Evolutionary conservation across 2,888 invertebrate species (phyloP), one percentile per base, ranked within the genome.

Genomic region (Acanthosoma haemorrhoidale): DNA sequence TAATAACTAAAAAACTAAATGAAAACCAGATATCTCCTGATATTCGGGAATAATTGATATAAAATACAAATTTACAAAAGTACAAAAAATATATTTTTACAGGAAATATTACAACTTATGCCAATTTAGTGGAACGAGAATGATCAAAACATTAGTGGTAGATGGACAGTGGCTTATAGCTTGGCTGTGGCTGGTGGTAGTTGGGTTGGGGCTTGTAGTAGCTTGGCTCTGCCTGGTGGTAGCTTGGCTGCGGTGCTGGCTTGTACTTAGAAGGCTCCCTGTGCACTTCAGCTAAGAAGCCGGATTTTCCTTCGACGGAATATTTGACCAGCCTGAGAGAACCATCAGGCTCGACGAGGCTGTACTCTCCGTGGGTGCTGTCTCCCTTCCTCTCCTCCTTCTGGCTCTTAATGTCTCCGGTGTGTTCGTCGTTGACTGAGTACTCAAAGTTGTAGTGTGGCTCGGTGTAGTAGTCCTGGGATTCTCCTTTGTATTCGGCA

Each of bases 301-400:
- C 89, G 75, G 87, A 88, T 79, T 88, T 86, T 88, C 88, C 89
- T 79, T 89, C 89, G 68, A 89, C 89, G 71, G 86, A 84, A 80
- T 89, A 89, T 79, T 87, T 84, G 71, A 89, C 89, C 2, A 87
- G 88, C 75, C 89, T 84, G 68, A 88, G 86, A 73, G 87, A 88
- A 69, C 89, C 89, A 80, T 89, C 88, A 57, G 88, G 87, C 79
- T 89, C 89, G 73, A 74, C 76, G 36, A 82, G 74, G 6, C 80
- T 80, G 75, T 81, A 81, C 70, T 80, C 80, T 79, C 89, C 89
- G 79, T 84, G 84, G 18, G 89, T 88, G 43, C 87, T 85, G 77
- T 89, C 89, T 2, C 89, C 89, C 73, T 88, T 86, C n/a, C 88
- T 83, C 76, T 87, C 84, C 78, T 89, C 89, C 75, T 86, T 86